phyloP scores from a whole-genome alignment of 2,797 vertebrate species.

The Mormyrus hasselquistii region DNA sequence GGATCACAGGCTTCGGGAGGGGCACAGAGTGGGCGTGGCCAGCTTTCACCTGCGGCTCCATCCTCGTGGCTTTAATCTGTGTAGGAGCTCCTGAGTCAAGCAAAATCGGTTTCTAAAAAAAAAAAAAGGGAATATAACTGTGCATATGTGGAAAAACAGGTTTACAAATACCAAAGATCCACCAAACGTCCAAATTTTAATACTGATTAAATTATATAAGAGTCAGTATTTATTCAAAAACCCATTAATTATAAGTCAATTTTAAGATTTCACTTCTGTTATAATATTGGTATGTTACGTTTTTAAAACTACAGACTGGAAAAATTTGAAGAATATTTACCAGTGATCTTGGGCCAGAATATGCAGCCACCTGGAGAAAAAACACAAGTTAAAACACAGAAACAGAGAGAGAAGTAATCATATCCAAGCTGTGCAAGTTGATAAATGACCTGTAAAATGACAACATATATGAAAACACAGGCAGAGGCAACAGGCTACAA shows the following conservation, averaged over 20 bases:
- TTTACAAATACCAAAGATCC: neutral
- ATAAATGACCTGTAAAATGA: neutral
- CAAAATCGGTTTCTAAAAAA: constrained; percentile 42
- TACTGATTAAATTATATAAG: neutral
- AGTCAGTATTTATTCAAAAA: neutral
- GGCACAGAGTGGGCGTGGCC: constrained; percentile 82
- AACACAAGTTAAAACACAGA: neutral
- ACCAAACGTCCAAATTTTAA: neutral
- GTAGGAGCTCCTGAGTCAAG: constrained; percentile 41
- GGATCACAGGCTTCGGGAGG: constrained; percentile 85
- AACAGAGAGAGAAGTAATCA: neutral
- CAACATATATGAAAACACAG: neutral
- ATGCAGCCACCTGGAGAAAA: constrained; percentile 42
- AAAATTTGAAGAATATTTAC: constrained; percentile 52
- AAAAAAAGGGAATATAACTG: neutral
- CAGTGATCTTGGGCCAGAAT: constrained; percentile 63
- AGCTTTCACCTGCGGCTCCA: constrained; percentile 52
- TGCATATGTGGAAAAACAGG: neutral
- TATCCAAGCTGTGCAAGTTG: neutral
- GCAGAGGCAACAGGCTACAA: neutral
- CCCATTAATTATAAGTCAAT: neutral
- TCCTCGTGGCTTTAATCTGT: constrained; percentile 47
- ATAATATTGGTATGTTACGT: neutral
- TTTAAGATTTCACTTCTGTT: neutral
- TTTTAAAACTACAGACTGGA: neutral